Base-by-base conservation (phyloP, 2,888 invertebrate species). In the Dioctria linearis region DNA sequence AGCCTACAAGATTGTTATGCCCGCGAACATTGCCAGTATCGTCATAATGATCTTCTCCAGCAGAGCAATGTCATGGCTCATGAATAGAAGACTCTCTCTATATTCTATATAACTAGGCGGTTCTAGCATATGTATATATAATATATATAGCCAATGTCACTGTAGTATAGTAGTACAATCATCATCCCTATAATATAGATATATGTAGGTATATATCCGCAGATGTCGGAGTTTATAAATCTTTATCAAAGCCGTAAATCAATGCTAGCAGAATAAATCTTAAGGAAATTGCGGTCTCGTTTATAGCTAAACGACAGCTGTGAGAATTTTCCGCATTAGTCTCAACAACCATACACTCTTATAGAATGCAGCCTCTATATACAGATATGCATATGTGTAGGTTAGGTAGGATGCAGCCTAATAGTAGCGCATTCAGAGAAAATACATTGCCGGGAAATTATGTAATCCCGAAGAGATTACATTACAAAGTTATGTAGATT, bases 221-320 rank as follows among this genome's bases (percentile, higher is more conserved):
- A 57, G 46, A 11, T 37, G 9, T 37, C 51, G 46, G 75, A 71
- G 67, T 79, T 79, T 63, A 46, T 73, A 54, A 79, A 79, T 67
- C 57, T 69, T 54, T 79, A 76, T 81, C 78, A 76, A 66, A 67
- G 61, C 54, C 54, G 65, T 82, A 82, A 82, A 82, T 82, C 82
- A 82, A 80, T 80, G 66, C 75, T 63, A 71, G 75, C 69, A 54
- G 67, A 82, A 82, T 82, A 82, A 82, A 80, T 79, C 76, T 75
- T 40, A 39, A 69, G 80, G 80, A 80, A 80, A 67, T 75, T 73
- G 65, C 63, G 73, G 80, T 65, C 73, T 75, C 57, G 80, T 37
- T 66, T 49, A 71, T 76, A 71, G 54, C 40, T 43, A 71, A 80
- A 71, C 71, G 80, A 75, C 80, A 80, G 75, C 65, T 80, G 80